Evolutionary conservation across 2,797 vertebrate species (phyloP).

Genomic region (Typhlichthys subterraneus): DNA sequence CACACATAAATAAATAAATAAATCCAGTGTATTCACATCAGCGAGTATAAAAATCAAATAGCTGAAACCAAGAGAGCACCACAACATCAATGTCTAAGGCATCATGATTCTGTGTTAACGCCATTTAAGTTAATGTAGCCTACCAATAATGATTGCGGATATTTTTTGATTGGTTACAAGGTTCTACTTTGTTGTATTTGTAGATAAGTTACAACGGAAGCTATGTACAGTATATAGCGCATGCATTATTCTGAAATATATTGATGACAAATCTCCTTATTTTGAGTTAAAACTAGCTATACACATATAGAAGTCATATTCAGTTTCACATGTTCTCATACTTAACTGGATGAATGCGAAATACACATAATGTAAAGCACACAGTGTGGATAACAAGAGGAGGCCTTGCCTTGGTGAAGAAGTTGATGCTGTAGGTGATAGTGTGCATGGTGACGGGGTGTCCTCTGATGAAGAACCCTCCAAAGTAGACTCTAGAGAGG

Average conservation of each 20-base stretch:
- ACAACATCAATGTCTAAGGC: too few relatives aligned
- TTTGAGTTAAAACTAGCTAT: too few relatives aligned
- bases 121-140: too few relatives aligned
- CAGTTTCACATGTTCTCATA: neutral
- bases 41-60: too few relatives aligned
- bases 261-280: neutral
- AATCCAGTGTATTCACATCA: too few relatives aligned
- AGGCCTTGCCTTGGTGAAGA: constrained; percentile 92
- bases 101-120: too few relatives aligned
- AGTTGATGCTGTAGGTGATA: constrained; percentile 98
- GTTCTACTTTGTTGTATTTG: too few relatives aligned
- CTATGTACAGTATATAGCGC: neutral
- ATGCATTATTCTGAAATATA: neutral
- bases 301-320: neutral
- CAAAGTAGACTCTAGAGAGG: constrained; percentile 92
- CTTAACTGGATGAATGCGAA: neutral
- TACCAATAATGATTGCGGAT: too few relatives aligned
- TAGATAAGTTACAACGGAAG: neutral
- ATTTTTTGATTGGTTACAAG: too few relatives aligned
- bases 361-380: too few relatives aligned
- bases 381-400: neutral
- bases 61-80: too few relatives aligned
- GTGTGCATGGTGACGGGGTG: constrained; percentile 98
- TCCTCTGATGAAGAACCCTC: constrained; percentile 96
- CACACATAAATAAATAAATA: neutral